Evolutionary conservation across 2,888 invertebrate genomes (phyloP).

Genomic region (Euproctis similis): DNA sequence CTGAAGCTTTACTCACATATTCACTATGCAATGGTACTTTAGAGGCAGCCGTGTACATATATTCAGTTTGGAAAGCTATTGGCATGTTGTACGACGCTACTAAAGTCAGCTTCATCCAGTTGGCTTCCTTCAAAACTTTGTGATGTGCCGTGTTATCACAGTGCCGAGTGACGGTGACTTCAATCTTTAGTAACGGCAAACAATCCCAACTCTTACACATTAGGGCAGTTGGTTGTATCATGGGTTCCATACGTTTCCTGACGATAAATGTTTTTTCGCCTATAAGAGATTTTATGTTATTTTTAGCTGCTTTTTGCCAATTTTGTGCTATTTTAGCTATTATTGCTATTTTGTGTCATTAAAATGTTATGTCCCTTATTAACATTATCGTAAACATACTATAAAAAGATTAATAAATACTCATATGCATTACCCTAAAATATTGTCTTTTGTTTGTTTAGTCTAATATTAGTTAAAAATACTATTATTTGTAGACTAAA

Average conservation of each 20-base stretch:
- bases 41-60: conserved; percentile 42
- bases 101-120: conserved; percentile 49
- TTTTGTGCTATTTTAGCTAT: too few species aligned
- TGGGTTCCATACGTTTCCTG: conserved; percentile 51
- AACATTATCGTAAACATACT: too few species aligned
- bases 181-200: conserved; percentile 47
- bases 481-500: too few species aligned
- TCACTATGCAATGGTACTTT: conserved; percentile 37
- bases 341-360: too few species aligned
- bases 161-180: conserved; percentile 34
- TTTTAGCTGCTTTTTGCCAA: too few species aligned
- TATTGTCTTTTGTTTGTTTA: too few species aligned
- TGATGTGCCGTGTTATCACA: conserved; percentile 38
- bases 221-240: conserved; percentile 28
- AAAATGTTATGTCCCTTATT: too few species aligned
- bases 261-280: conserved; percentile 17
- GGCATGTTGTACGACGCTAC: conserved; percentile 51
- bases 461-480: too few species aligned
- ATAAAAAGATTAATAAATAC: too few species aligned
- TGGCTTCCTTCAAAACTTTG: conserved; percentile 36
- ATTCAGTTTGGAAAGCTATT: conserved; percentile 31
- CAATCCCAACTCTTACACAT: conserved; percentile 55
- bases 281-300: too few species aligned
- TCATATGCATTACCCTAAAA: too few species aligned
- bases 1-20: too few species aligned